phyloP scores from a whole-genome alignment of 1,140 invertebrate genomes.

The Drosophila parabipectinata region DNA sequence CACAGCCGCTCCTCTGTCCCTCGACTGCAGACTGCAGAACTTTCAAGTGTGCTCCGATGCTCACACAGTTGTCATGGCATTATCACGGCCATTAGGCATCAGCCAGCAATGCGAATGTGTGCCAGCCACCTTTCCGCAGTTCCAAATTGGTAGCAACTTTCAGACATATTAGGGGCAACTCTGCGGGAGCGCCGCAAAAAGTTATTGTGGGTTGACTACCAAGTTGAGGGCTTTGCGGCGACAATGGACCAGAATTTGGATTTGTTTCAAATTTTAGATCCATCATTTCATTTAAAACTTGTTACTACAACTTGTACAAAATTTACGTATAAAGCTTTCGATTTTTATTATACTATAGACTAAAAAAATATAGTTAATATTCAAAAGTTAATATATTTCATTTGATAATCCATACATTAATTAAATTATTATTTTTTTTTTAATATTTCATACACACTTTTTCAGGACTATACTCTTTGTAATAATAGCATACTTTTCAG shows the following conservation, averaged over 20 bases:
- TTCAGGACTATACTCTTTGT: slow-evolving; percentile 3
- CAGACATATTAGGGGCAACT: slow-evolving; percentile 29
- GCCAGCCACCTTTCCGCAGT: slow-evolving; percentile 8
- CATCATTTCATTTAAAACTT: slow-evolving; percentile 14
- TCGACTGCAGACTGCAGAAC: slow-evolving; percentile 11
- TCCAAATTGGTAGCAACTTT: slow-evolving; percentile 35
- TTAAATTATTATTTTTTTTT: too few species aligned
- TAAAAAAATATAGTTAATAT: too few species aligned
- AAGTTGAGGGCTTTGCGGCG: neutral
- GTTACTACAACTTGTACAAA: neutral
- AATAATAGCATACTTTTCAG: slow-evolving; percentile 40
- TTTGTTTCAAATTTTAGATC: slow-evolving; percentile 16
- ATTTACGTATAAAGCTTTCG: neutral
- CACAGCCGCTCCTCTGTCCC: neutral
- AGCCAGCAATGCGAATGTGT: slow-evolving; percentile 22
- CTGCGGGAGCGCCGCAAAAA: slow-evolving; percentile 24
- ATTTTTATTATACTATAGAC: too few species aligned
- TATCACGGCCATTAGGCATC: slow-evolving; percentile 57
- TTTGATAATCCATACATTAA: too few species aligned
- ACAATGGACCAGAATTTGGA: neutral
- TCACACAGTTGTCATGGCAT: slow-evolving; percentile 54
- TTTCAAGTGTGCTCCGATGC: slow-evolving; percentile 29
- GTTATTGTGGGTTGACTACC: neutral
- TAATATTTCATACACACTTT: too few species aligned
- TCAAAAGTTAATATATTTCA: too few species aligned